phyloP scores from a whole-genome alignment of 1,140 invertebrate genomes.

The Eufriesea mexicana region DNA sequence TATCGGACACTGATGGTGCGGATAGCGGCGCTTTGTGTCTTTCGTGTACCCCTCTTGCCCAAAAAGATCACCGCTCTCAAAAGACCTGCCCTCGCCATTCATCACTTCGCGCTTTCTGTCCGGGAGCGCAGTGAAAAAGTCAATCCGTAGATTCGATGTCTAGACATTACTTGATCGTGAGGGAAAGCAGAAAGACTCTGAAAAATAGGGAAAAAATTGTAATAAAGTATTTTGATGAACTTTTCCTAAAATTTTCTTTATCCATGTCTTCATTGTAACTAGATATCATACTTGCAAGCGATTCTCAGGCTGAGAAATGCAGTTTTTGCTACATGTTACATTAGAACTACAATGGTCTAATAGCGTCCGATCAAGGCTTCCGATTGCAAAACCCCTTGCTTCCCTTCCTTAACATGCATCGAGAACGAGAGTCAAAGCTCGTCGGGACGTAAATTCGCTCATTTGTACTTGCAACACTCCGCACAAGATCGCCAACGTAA shows the following conservation, averaged over 20 bases:
- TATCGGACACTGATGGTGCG: conserved; percentile 76
- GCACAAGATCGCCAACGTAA: conserved; percentile 20
- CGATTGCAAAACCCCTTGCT: background rate
- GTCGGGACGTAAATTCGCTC: conserved; percentile 1
- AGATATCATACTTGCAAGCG: background rate
- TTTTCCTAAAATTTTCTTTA: no score
- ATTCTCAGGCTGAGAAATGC: no score
- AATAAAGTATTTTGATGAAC: no score
- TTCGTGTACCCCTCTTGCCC: conserved; percentile 43
- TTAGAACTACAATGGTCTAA: background rate
- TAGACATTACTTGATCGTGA: background rate
- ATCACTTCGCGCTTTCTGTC: conserved; percentile 38
- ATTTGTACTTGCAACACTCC: conserved; percentile 37
- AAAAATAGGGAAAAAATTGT: background rate
- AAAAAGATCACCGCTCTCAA: conserved; percentile 55
- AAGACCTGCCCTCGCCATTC: conserved; percentile 55
- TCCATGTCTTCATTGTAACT: no score
- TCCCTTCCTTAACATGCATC: background rate
- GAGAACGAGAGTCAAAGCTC: background rate
- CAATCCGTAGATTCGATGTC: conserved; percentile 34
- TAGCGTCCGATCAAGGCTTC: background rate
- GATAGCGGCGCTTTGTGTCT: conserved; percentile 74
- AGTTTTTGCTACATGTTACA: no score
- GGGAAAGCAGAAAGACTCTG: no score
- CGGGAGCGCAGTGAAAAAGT: conserved; percentile 41